These are phyloP conservation scores for Furnarius figulus DNA, from an alignment of 2,113 vertebrate genomes.

Conservation along the genomic window DNA sequence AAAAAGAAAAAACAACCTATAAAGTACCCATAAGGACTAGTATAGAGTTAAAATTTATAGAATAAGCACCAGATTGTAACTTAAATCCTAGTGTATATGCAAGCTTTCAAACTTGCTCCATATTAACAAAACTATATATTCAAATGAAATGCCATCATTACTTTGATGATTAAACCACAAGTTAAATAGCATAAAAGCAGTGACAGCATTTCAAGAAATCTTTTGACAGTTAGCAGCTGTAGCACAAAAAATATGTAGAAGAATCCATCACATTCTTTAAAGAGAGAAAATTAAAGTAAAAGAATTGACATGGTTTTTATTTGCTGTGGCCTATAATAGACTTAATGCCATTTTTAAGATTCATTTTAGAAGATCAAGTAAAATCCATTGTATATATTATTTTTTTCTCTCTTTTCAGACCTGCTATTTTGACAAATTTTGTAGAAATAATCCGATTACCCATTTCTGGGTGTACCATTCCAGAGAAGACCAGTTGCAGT, in stretches of 20 bases:
- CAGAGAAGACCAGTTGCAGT: conserved; percentile 88
- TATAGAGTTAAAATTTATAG: background rate
- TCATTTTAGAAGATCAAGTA: background rate
- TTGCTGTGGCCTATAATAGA: background rate
- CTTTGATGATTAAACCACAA: background rate
- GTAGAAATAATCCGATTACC: conserved; percentile 89
- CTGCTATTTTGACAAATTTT: conserved; percentile 84
- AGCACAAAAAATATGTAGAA: conserved; percentile 20
- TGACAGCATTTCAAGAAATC: conserved; percentile 35
- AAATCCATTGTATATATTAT: background rate
- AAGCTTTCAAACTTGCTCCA: background rate
- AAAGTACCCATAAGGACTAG: background rate
- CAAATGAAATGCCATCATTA: background rate
- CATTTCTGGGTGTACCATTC: conserved; percentile 89
- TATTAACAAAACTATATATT: background rate
- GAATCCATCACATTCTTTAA: background rate
- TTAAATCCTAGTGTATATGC: background rate
- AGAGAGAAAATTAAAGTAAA: background rate
- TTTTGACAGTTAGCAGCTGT: conserved; percentile 12
- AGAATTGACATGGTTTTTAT: background rate
- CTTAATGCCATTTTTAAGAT: background rate
- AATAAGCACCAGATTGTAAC: background rate
- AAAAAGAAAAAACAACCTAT: background rate
- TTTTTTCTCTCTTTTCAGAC: conserved; percentile 72
- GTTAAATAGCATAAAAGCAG: background rate